A percentile compares a stretch with the other conserved stretches of the same genome.
These are phyloP conservation scores for Ariolimax columbianus DNA, from an alignment of 2,888 invertebrate genomes.

Conservation along the genomic window DNA sequence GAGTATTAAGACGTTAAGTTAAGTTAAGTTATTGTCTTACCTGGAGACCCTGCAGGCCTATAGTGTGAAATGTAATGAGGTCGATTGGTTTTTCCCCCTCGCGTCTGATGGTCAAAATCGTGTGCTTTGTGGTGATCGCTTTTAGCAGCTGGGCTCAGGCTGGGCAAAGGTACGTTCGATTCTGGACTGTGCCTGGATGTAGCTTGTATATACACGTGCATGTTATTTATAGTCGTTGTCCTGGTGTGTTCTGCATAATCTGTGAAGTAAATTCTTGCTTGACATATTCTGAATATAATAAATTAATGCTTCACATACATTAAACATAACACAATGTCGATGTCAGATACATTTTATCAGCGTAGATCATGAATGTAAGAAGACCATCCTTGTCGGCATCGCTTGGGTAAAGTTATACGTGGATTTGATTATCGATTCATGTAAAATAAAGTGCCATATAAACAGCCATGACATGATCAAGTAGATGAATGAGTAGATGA, in stretches of 20 bases:
- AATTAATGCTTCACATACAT: too few relatives aligned
- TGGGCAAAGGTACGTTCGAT: background rate
- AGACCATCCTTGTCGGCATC: too few relatives aligned
- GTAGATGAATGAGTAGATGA: too few relatives aligned
- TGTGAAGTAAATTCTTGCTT: background rate
- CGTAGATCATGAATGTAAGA: too few relatives aligned
- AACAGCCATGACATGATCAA: too few relatives aligned
- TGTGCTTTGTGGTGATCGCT: slow-evolving; percentile 15
- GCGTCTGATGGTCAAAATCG: background rate
- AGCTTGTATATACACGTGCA: background rate
- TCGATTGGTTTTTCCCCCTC: background rate
- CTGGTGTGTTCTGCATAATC: slow-evolving; percentile 23
- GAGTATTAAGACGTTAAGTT: too few relatives aligned
- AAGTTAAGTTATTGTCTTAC: too few relatives aligned
- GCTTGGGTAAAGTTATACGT: too few relatives aligned
- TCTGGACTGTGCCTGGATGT: background rate
- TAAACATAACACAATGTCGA: too few relatives aligned
- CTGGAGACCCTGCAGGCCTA: background rate
- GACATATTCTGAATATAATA: background rate
- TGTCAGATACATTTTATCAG: too few relatives aligned
- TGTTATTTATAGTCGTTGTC: background rate
- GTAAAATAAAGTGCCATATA: too few relatives aligned
- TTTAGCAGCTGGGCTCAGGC: slow-evolving; percentile 1
- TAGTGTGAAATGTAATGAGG: background rate
- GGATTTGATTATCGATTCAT: too few relatives aligned